These are phyloP conservation scores for Conomelus anceps DNA, from an alignment of 2,888 invertebrate genomes.

Conservation along the genomic window DNA sequence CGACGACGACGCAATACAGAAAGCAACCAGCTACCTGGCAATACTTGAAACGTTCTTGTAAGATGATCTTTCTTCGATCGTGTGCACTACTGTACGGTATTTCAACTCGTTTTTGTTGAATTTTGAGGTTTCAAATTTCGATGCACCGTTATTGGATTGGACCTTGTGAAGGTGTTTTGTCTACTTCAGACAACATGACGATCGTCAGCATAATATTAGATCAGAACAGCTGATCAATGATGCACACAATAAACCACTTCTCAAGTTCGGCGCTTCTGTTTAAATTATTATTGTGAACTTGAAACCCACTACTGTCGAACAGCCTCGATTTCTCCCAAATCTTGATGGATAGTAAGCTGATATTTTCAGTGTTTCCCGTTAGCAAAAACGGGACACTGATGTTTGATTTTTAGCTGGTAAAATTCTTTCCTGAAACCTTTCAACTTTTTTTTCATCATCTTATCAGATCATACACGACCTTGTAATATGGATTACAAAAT, in stretches of 20 bases:
- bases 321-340: background rate
- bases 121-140: background rate
- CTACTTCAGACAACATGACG: too few relatives aligned
- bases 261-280: background rate
- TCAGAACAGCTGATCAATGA: background rate
- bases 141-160: background rate
- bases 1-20: too few relatives aligned
- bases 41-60: background rate
- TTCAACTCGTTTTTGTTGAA: background rate
- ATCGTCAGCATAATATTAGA: background rate
- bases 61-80: too few relatives aligned
- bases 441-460: too few relatives aligned
- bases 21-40: too few relatives aligned
- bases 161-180: background rate
- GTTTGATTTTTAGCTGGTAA: background rate
- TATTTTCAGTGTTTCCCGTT: background rate
- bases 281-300: background rate
- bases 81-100: background rate
- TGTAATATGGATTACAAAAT: too few relatives aligned
- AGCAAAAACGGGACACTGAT: background rate
- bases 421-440: too few relatives aligned
- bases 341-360: background rate
- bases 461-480: too few relatives aligned
- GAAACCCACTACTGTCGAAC: background rate
- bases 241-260: background rate